Evolutionary conservation across 2,797 vertebrate genomes (phyloP), one percentile per base, ranked within the genome.

Genomic region (Buphagus erythrorhynchus): DNA sequence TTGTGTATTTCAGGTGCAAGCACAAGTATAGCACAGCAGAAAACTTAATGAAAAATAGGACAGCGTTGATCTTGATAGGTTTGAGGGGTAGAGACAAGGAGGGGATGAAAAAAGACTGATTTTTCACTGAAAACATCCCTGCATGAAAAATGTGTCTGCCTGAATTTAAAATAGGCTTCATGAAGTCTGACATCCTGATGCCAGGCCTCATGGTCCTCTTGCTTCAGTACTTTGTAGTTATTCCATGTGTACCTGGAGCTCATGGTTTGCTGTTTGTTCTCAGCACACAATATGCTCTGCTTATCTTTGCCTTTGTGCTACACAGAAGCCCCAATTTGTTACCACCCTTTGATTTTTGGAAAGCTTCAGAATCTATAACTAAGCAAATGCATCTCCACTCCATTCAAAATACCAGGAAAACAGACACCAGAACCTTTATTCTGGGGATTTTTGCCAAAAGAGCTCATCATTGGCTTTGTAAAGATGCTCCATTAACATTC

Each of bases 1-100:
- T 67, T 91, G 74, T 80, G 71, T 65, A 6, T 92, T 86, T 82
- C 59, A 57, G 71, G 71, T 88, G 75, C 83, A 66, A 54, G 40
- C 63, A 29, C 1, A 2, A 83, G 45, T 67, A 80, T 49, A 80
- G 67, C 1, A 5, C 1, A 0, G 46, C 58, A 83, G 72, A 72
- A 90, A 54, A 74, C 35, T 10, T 48, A 1, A 31, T 77, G 76
- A 74, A n/a, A 83, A 93, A 69, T 35, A 66, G 65, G 76, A 63
- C 0, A 3, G 28, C 11, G 10, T 26, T 43, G 75, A 38, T 80
- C 40, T 16, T 72, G 29, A 38, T 88, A 46, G 42, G 9, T 71
- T 88, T 78, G 73, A 59, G 65, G 25, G 24, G 16, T 33, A 29
- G 52, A 80, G 65, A 52, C 24, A 28, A 33, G 8, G 16, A 67